phyloP scores from a whole-genome alignment of 1,140 invertebrate genomes.

The Lordiphosa collinella region DNA sequence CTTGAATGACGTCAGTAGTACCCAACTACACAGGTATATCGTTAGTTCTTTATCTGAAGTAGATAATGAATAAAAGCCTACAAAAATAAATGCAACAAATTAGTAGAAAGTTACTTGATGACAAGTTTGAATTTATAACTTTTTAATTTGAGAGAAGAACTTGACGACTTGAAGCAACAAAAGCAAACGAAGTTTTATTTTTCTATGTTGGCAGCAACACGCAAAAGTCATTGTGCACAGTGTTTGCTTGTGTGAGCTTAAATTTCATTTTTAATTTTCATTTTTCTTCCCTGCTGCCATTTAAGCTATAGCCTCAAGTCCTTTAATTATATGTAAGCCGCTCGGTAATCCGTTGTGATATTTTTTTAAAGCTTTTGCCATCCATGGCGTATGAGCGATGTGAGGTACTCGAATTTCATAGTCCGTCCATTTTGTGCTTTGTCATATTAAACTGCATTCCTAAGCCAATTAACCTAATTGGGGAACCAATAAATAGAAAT shows the following conservation, averaged over 20 bases:
- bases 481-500: too few species aligned
- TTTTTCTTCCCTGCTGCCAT: background rate
- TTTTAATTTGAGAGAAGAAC: constrained; percentile 21
- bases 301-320: constrained; percentile 19
- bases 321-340: constrained; percentile 32
- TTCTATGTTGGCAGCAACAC: background rate
- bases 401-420: background rate
- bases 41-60: constrained; percentile 1
- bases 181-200: background rate
- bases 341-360: constrained; percentile 24
- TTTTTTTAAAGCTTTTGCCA: constrained; percentile 10
- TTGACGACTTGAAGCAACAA: background rate
- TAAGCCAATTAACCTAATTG: too few species aligned
- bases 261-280: constrained; percentile 10
- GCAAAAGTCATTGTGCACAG: constrained; percentile 1
- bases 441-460: too few species aligned
- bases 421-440: background rate
- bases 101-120: constrained; percentile 31
- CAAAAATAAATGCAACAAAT: constrained; percentile 16
- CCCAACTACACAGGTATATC: too few species aligned
- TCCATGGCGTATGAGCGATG: constrained; percentile 20
- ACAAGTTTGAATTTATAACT: constrained; percentile 36
- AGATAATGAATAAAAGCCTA: constrained; percentile 13
- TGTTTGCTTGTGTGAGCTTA: background rate
- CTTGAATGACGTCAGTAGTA: constrained; percentile 32